Base-by-base conservation (phyloP, 2,113 vertebrate species). In the Campylomormyrus numenius region DNA sequence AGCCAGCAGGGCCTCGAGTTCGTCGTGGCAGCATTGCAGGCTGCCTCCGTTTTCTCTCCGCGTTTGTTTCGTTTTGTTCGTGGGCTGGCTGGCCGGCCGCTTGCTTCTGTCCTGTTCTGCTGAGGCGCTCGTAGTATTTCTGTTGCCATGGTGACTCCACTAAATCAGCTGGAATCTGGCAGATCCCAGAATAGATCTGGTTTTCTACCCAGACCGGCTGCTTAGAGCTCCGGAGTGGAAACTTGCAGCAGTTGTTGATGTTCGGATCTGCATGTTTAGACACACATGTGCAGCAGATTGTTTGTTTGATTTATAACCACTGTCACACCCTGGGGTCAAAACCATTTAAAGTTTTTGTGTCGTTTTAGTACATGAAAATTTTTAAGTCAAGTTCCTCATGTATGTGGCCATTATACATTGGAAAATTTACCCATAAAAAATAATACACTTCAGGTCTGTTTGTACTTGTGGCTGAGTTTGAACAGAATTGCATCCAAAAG, bases 101-200 rank as follows among this genome's bases (percentile, higher is more conserved):
- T 94, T 94, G 91, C 86, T 86, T 90, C 92, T 92, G 91, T 90
- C 91, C 92, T 77, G 90, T 92, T 92, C 70, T 27, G 91, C 93
- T 90, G 88, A 92, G 91, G 92, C 93, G 89, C 92, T 93, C 89
- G 93, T 88, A 90, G 91, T 90, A 93, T 92, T 92, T 92, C 92
- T 92, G 94, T 95, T 94, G 90, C 94, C 94, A 95, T 95, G 90
- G 95, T 89, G 92, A 95, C 93, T 92, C 90, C 92, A 92, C 91
- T 91, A 94, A 92, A 31, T 88, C 56, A 53, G 24, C 56, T 39
- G 62, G 31, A 90, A 74, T 87, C 58, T 92, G 88, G 90, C 91
- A 91, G 90, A 58, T 48, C 56, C 89, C 86, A 50, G 56, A 90
- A 87, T 74, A 87, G 85, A 85, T 90, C 27, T 17, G 46, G 70